phyloP scores from a whole-genome alignment of 2,888 invertebrate genomes.

The Watsonalla cultraria region DNA sequence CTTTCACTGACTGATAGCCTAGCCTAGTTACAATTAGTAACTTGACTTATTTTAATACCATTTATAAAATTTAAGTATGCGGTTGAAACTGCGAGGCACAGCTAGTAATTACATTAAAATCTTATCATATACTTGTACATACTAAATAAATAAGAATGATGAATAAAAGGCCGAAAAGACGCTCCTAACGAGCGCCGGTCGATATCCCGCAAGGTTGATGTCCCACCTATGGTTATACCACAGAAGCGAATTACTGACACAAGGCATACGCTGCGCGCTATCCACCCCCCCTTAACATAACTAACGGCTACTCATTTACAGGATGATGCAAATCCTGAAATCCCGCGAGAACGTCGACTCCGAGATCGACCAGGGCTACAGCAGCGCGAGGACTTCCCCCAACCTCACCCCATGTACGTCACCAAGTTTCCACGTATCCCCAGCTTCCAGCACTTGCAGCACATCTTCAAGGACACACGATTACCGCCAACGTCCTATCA shows the following conservation, averaged over 20 bases:
- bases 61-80: too few species aligned
- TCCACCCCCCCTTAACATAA: not conserved
- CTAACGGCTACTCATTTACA: slow-evolving; percentile 22
- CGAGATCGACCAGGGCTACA: slow-evolving; percentile 62
- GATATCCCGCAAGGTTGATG: slow-evolving; percentile 57
- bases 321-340: slow-evolving; percentile 70
- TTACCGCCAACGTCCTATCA: slow-evolving; percentile 42
- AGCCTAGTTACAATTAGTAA: too few species aligned
- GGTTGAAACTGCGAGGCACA: too few species aligned
- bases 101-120: too few species aligned
- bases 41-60: too few species aligned
- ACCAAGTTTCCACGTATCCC: slow-evolving; percentile 47
- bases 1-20: too few species aligned
- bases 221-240: slow-evolving; percentile 62
- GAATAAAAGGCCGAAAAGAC: slow-evolving; percentile 49
- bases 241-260: slow-evolving; percentile 59
- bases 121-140: not conserved
- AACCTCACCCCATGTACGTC: slow-evolving; percentile 56
- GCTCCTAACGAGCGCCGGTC: slow-evolving; percentile 43
- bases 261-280: not conserved
- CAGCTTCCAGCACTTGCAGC: slow-evolving; percentile 48
- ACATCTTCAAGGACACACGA: slow-evolving; percentile 36
- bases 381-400: slow-evolving; percentile 61
- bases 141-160: slow-evolving; percentile 31
- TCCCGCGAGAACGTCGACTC: slow-evolving; percentile 49